Conservation (phyloP, 2,888 invertebrate genomes). For the Drosophila borealis region DNA sequence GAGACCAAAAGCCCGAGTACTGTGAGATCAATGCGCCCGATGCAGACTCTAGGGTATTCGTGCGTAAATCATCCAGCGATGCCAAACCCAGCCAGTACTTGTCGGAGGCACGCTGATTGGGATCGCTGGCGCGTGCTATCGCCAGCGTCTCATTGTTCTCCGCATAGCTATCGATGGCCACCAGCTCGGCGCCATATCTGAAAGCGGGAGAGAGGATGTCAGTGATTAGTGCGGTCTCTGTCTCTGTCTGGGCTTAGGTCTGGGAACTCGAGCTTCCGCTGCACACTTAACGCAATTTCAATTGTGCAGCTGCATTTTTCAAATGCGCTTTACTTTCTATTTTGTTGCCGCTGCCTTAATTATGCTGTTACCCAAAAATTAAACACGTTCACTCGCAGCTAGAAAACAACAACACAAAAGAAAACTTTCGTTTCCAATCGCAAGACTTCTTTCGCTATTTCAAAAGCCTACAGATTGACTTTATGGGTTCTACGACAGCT, state of each 20-base stretch:
- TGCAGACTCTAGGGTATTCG: slow-evolving; percentile 97
- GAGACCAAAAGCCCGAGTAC: slow-evolving; percentile 97
- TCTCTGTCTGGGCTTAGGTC: slow-evolving; percentile 1
- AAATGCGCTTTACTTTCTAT: slow-evolving; percentile 74
- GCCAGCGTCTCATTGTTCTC: slow-evolving; percentile 96
- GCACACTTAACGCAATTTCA: slow-evolving; percentile 45
- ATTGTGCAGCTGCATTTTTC: slow-evolving; percentile 62
- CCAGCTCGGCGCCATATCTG: slow-evolving; percentile 97
- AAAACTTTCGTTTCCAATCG: slow-evolving; percentile 81
- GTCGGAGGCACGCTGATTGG: slow-evolving; percentile 88
- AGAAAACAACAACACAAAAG: slow-evolving; percentile 31
- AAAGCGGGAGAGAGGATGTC: slow-evolving; percentile 25
- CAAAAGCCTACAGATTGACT: slow-evolving; percentile 24
- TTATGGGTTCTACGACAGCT: slow-evolving; percentile 53
- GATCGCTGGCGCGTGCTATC: slow-evolving; percentile 89
- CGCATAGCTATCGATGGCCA: slow-evolving; percentile 94
- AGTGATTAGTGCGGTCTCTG: slow-evolving; percentile 34
- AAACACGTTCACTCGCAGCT: slow-evolving; percentile 23
- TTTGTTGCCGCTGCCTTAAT: slow-evolving; percentile 56
- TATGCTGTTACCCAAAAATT: slow-evolving; percentile 61
- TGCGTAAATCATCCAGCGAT: slow-evolving; percentile 95
- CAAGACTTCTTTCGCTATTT: slow-evolving; percentile 43
- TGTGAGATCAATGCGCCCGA: slow-evolving; percentile 95
- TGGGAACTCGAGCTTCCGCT: slow-evolving; percentile 44
- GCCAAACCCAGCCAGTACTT: slow-evolving; percentile 96